Conservation (phyloP, 2,888 invertebrate genomes). For the Acanthococcus lagerstroemiae region DNA sequence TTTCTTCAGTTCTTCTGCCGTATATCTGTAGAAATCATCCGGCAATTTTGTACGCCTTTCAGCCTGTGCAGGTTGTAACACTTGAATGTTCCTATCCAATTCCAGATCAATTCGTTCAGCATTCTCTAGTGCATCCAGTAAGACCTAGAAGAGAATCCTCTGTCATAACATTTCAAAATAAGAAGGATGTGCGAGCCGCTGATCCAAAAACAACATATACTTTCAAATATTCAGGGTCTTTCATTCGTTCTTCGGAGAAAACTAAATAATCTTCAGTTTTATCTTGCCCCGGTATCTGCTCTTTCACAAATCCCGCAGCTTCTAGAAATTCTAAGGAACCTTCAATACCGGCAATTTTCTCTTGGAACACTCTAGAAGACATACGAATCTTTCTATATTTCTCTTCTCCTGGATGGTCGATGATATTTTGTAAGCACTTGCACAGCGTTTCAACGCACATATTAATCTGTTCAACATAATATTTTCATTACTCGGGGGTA, state of each 20-base stretch:
- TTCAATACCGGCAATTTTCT: constrained; percentile 67
- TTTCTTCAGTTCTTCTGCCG: constrained; percentile 70
- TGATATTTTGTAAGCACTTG: constrained; percentile 84
- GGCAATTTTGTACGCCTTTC: constrained; percentile 60
- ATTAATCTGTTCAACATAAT: constrained; percentile 53
- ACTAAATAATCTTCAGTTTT: constrained; percentile 58
- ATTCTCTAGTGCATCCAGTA: constrained; percentile 65
- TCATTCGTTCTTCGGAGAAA: constrained; percentile 52
- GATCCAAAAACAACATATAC: constrained; percentile 41
- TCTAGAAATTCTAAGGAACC: constrained; percentile 70
- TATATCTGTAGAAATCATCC: constrained; percentile 69
- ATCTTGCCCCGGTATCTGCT: constrained; percentile 49
- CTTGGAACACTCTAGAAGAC: constrained; percentile 70
- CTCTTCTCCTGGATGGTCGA: constrained; percentile 70
- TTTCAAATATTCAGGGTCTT: constrained; percentile 46
- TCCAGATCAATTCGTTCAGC: constrained; percentile 74
- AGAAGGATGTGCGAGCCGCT: constrained; percentile 35
- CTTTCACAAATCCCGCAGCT: constrained; percentile 70
- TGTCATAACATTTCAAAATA: neutral
- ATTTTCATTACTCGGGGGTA: too few species aligned
- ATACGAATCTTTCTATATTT: constrained; percentile 85
- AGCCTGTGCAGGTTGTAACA: constrained; percentile 68
- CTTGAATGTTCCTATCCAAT: constrained; percentile 75
- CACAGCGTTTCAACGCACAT: constrained; percentile 74
- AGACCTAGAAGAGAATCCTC: constrained; percentile 42